Percentiles rank a stretch among this genome's conserved stretches.
Conservation (phyloP, 2,888 invertebrate species). For the Chloroclysta siterata region DNA sequence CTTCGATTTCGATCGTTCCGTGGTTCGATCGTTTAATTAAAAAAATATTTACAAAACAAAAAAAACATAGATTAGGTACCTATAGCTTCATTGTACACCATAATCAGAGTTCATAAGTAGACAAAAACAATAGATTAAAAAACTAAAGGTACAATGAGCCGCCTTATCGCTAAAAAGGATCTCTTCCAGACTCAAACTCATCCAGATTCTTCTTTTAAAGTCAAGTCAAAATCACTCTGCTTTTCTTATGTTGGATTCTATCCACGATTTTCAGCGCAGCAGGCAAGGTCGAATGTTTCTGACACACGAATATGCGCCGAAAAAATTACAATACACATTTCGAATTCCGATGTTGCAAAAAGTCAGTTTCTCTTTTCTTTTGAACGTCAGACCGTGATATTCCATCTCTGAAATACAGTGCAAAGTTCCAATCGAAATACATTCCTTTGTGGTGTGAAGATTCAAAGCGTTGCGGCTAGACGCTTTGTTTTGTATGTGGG, state of each 20-base stretch:
- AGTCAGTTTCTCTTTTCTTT: conserved; percentile 17
- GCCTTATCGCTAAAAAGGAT: no score
- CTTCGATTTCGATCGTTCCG: no score
- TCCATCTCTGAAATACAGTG: conserved; percentile 27
- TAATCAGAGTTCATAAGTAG: no score
- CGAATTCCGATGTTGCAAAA: conserved; percentile 17
- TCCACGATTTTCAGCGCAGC: conserved; percentile 2
- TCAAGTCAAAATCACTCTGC: not conserved
- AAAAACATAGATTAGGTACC: no score
- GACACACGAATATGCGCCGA: conserved; percentile 8
- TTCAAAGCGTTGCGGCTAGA: conserved; percentile 26
- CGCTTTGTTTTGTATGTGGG: conserved; percentile 31
- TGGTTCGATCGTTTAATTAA: no score
- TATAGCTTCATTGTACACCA: no score
- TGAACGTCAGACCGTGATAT: conserved; percentile 23
- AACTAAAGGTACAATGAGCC: no score
- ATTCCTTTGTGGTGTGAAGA: conserved; percentile 37
- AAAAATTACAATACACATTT: conserved; percentile 21
- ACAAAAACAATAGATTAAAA: no score
- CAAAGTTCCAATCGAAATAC: conserved; percentile 36
- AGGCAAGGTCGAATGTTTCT: conserved; percentile 2
- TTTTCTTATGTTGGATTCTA: not conserved
- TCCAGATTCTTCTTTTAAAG: not conserved
- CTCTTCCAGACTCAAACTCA: no score
- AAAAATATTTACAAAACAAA: no score